Evolutionary conservation across 2,888 invertebrate species (phyloP).

Genomic region (Melanchra persicariae): DNA sequence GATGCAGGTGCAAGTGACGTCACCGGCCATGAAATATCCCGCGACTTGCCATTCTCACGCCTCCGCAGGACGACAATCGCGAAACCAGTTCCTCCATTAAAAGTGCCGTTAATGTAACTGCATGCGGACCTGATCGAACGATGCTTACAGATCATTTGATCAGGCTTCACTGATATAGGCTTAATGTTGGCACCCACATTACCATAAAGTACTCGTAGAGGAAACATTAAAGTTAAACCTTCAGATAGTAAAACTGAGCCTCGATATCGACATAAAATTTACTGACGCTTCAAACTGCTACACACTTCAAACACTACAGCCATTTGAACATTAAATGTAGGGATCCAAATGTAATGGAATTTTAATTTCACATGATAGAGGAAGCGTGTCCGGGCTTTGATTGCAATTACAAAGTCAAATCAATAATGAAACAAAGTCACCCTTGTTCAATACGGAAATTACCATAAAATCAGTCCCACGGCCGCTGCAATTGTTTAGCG

Average conservation of each 20-base stretch:
- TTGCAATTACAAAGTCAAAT: conserved; percentile 79
- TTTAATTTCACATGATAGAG: conserved; percentile 66
- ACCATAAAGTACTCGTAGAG: conserved; percentile 52
- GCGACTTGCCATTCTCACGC: conserved; percentile 88
- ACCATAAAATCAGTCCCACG: conserved; percentile 89
- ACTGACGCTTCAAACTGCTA: conserved; percentile 18
- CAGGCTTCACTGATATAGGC: conserved; percentile 56
- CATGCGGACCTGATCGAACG: conserved; percentile 73
- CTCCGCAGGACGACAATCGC: conserved; percentile 83
- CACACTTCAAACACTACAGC: conserved; percentile 21
- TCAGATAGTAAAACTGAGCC: conserved; percentile 33
- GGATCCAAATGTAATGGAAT: conserved; percentile 54
- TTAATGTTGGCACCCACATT: conserved; percentile 56
- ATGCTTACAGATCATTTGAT: conserved; percentile 64
- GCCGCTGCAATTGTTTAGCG: conserved; percentile 74
- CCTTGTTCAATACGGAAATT: conserved; percentile 79
- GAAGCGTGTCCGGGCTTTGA: conserved; percentile 71
- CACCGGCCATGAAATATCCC: conserved; percentile 86
- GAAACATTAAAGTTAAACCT: conserved; percentile 60
- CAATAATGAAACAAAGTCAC: conserved; percentile 78
- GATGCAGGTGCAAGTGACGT: conserved; percentile 87
- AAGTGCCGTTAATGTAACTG: conserved; percentile 86
- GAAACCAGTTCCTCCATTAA: conserved; percentile 85
- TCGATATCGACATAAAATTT: conserved; percentile 39
- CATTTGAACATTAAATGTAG: conserved; percentile 35